Evolutionary conservation across 2,888 invertebrate genomes (phyloP).

Genomic region (Drosophila kokeensis): DNA sequence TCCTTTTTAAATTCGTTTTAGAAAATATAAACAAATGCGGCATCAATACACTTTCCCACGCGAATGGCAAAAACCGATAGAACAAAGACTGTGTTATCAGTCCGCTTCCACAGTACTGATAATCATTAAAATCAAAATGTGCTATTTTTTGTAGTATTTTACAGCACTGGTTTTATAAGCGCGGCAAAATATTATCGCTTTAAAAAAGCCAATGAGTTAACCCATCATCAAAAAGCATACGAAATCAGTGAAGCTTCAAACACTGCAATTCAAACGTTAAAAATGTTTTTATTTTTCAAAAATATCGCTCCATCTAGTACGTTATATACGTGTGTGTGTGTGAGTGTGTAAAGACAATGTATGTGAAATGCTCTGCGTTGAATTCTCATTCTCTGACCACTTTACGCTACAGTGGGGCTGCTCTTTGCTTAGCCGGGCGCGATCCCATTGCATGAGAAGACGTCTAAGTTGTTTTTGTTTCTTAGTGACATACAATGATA

Average conservation of each 20-base stretch:
- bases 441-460: constrained; percentile 68
- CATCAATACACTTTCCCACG: background rate
- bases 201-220: too few relatives aligned
- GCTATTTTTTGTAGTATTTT: background rate
- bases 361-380: constrained; percentile 72
- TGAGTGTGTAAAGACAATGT: constrained; percentile 62
- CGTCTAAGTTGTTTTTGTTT: constrained; percentile 40
- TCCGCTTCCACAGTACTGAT: background rate
- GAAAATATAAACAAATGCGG: constrained; percentile 43
- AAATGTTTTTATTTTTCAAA: constrained; percentile 76
- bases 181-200: background rate
- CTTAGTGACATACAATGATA: constrained; percentile 68
- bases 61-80: constrained; percentile 20
- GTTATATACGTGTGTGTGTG: constrained; percentile 50
- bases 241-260: background rate
- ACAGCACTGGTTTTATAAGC: constrained; percentile 12
- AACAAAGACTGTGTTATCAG: background rate
- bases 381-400: constrained; percentile 61
- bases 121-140: background rate
- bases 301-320: constrained; percentile 73
- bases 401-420: constrained; percentile 43
- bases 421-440: constrained; percentile 36
- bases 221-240: too few relatives aligned
- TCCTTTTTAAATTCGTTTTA: constrained; percentile 11
- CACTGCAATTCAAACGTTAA: constrained; percentile 65